These are phyloP conservation scores for Sicus ferrugineus DNA, from an alignment of 2,888 invertebrate species.

Conservation along the genomic window DNA sequence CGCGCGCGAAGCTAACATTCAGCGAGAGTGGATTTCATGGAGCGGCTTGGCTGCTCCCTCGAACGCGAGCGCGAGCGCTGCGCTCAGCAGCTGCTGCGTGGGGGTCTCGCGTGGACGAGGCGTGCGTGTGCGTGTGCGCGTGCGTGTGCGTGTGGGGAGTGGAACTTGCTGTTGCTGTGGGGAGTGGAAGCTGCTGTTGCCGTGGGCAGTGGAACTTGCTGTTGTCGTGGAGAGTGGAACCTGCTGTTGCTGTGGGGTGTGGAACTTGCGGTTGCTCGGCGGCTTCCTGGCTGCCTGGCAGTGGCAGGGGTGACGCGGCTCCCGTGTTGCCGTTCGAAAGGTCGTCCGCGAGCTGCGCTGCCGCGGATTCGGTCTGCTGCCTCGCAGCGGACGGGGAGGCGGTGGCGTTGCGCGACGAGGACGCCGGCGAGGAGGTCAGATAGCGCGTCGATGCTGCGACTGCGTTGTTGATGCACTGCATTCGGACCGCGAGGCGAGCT, in stretches of 20 bases:
- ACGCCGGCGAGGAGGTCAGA: constrained; percentile 47
- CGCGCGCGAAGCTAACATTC: constrained; percentile 64
- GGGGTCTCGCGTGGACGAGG: background rate
- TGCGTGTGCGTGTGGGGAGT: background rate
- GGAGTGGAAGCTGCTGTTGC: background rate
- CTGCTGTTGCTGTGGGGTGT: background rate
- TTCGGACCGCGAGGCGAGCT: constrained; percentile 47
- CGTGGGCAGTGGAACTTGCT: background rate
- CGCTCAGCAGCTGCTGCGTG: background rate
- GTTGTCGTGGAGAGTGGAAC: background rate
- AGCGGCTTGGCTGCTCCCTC: constrained; percentile 36
- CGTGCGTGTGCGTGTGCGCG: background rate
- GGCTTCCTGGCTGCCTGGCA: no score
- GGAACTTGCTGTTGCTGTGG: background rate
- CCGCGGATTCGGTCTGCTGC: constrained; percentile 14
- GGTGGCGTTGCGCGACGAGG: constrained; percentile 32
- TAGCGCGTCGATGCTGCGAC: constrained; percentile 61
- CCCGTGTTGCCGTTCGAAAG: constrained; percentile 15
- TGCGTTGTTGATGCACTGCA: constrained; percentile 61
- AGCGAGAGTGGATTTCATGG: constrained; percentile 64
- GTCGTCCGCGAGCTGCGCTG: constrained; percentile 36
- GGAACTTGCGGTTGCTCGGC: background rate
- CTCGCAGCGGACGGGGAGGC: background rate
- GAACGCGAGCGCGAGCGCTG: background rate
- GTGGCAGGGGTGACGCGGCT: background rate